Base-by-base conservation (phyloP, 2,888 invertebrate genomes). In the Xylota sylvarum region DNA sequence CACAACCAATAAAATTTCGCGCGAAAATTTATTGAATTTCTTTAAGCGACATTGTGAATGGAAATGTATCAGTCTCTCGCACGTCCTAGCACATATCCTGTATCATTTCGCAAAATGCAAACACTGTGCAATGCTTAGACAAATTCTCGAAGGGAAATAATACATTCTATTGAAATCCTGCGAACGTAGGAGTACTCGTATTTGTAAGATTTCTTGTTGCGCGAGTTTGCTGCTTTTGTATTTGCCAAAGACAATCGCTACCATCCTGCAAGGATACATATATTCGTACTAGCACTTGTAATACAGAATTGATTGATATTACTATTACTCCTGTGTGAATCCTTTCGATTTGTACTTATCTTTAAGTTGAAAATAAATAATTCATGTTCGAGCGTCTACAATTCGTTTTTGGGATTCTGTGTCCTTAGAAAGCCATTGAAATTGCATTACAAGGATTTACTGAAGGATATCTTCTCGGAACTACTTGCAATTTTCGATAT, bases 291-390 rank as follows among this genome's bases (percentile, higher is more conserved):
- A 9, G 7, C 9, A 7, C 9, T 7, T 43, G 64, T 77, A 77
- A 77, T 77, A 67, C 40, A 58, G 74, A 81, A 60, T 74, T 67
- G 74, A 81, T 81, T 81, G 80, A 81, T 81, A 74, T 65, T 58
- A 62, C 72, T 56, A 72, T 56, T 65, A 74, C 74, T 52, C 3
- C 12, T 23, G 37, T 19, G 23, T n/a, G 50, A 69, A 74, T 79
- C 64, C 79, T 72, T 72, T 56, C 79, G 79, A 79, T 72, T 79
- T 79, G 72, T 79, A 50, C 70, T 70, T 62, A 78, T 60, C 70
- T 37, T 70, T 78, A 62, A 78, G 70, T 60, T 69, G 70, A 70
- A 62, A 58, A 81, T 81, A 81, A 81, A 81, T 74, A 60, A 81
- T 81, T 81, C 80, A 81, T 81, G 74, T 35, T n/a, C 23, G 52